Evolutionary conservation across 2,797 vertebrate genomes (phyloP), one percentile per base, ranked within the genome.

Genomic region (Ptychadena robeensis): DNA sequence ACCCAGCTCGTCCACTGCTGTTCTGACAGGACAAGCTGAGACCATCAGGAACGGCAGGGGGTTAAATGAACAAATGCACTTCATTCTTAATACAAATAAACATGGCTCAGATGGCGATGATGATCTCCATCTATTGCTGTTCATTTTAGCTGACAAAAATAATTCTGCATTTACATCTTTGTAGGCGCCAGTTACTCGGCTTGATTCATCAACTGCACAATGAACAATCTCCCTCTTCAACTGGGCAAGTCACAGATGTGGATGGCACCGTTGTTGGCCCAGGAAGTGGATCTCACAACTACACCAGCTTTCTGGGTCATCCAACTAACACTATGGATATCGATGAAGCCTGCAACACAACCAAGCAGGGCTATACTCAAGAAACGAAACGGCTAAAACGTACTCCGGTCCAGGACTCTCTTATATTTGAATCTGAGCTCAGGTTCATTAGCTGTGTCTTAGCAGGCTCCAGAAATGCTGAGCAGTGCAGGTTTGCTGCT

Each of bases 351-450:
- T 92, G 87, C 71, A 94, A 96, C 85, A 90, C 86, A 72, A 88
- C 82, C 91, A 95, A 93, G 88, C 94, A 94, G 80, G 88, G 92
- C 86, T 85, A 95, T 87, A 94, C 90, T 7, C 95, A 94, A 80
- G 95, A 97, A 93, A 96, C 89, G 63, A 99, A 98, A 88, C 95
- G 96, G 1, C 92, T 98, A 87, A 98, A 97, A 88, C 94, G 96
- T 82, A 96, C 95, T 35, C 91, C 93, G 63, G 68, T 90, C 75
- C 88, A 89, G 86, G 91, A 94, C 70, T 89, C 86, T 64, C 79
- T 89, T 76, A 90, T 87, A 83, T 89, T 95, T 76, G 90, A 93
- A 85, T 91, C 93, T 4, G 98, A 99, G 89, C 93, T 94, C 86
- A 89, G 59, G 73, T 99, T 98, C 85, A 90, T 97, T 34, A 93